Evolutionary conservation across 2,888 invertebrate genomes (phyloP).

Genomic region (Aporophyla lueneburgensis): DNA sequence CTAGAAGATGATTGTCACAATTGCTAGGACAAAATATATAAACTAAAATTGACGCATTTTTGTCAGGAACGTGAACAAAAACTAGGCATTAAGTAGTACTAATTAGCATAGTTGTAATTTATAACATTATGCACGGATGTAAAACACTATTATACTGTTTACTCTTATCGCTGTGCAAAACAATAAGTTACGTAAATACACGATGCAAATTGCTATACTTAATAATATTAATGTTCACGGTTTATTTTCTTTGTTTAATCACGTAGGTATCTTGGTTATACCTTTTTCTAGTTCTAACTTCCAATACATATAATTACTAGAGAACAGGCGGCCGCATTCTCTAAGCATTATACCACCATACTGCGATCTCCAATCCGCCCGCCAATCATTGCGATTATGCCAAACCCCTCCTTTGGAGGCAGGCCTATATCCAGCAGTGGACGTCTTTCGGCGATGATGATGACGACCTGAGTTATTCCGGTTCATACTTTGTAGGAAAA

Average conservation of each 20-base stretch:
- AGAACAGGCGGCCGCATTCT: too few species aligned
- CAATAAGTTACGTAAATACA: neutral
- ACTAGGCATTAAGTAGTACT: neutral
- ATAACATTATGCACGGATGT: slow-evolving; percentile 17
- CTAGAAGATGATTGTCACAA: slow-evolving; percentile 38
- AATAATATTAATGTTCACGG: slow-evolving; percentile 1
- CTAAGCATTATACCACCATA: too few species aligned
- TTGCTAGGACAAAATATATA: slow-evolving; percentile 4
- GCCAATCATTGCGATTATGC: too few species aligned
- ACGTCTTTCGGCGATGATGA: too few species aligned
- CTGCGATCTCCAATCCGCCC: too few species aligned
- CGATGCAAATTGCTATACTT: neutral
- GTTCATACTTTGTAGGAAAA: neutral
- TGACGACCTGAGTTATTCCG: neutral
- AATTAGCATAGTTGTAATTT: slow-evolving; percentile 32
- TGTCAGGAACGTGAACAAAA: slow-evolving; percentile 19
- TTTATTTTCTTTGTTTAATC: slow-evolving; percentile 9
- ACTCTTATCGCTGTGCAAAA: neutral
- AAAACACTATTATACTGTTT: neutral
- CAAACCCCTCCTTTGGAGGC: too few species aligned
- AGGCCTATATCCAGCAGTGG: too few species aligned
- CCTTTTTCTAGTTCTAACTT: too few species aligned
- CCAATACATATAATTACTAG: too few species aligned
- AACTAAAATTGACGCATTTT: slow-evolving; percentile 31
- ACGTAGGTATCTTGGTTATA: too few species aligned